Evolutionary conservation across 2,888 invertebrate genomes (phyloP).

Genomic region (Rotaria socialis): DNA sequence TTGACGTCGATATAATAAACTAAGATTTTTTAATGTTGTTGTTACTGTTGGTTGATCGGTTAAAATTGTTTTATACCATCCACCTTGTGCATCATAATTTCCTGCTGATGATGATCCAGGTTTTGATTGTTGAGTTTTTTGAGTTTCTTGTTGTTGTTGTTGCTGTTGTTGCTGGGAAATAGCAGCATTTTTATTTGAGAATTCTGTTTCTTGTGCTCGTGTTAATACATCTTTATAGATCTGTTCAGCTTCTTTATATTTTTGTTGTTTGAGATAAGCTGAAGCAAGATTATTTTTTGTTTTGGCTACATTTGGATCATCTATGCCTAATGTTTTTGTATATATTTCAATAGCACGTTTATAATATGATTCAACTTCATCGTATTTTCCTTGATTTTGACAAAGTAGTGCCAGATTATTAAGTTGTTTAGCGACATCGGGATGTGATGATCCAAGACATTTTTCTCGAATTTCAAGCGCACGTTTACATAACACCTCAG

Average conservation of each 20-base stretch:
- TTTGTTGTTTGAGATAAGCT: conserved; percentile 91
- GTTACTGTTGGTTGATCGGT: conserved; percentile 91
- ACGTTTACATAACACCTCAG: conserved; percentile 93
- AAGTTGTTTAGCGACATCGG: conserved; percentile 97
- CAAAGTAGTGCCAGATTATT: conserved; percentile 96
- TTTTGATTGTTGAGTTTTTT: background rate
- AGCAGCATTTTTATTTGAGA: background rate
- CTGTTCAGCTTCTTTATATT: conserved; percentile 96
- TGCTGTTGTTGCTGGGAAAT: background rate
- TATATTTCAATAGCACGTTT: conserved; percentile 94
- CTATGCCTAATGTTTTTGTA: conserved; percentile 79
- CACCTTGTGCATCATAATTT: conserved; percentile 64
- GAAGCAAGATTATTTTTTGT: conserved; percentile 99
- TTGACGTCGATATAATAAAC: conserved; percentile 92
- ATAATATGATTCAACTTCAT: conserved; percentile 69
- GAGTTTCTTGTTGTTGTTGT: background rate
- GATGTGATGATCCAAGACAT: conserved; percentile 93
- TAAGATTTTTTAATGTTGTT: conserved; percentile 94
- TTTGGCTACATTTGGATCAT: conserved; percentile 94
- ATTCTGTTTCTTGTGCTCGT: conserved; percentile 46
- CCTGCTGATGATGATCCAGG: conserved; percentile 10
- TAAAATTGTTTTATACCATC: conserved; percentile 96
- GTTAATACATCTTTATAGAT: conserved; percentile 72
- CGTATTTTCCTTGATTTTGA: conserved; percentile 95
- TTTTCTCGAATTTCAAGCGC: conserved; percentile 96